Base-by-base conservation (phyloP, 1,140 invertebrate species). In the Ectropis grisescens region DNA sequence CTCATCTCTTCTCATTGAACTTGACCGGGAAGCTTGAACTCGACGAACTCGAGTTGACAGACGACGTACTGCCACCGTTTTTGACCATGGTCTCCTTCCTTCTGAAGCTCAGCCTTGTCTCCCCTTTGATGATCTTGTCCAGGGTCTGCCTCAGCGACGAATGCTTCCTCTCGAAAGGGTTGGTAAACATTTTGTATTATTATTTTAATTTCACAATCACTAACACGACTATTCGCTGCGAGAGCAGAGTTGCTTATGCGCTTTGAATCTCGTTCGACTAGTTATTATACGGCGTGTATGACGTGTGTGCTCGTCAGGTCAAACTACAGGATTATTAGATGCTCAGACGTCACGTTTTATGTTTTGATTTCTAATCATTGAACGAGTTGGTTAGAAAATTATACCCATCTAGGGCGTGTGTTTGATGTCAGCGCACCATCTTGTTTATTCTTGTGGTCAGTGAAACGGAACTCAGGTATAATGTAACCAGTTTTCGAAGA, bases 81-180 rank as follows among this genome's bases (percentile, higher is more conserved):
- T 69, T 75, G 0, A 57, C 39, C 0, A 68, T 13, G 4, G 33
- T 33, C 5, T 38, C 42, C 30, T 76, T 78, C 55, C 66, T 74
- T 26, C 52, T 66, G 40, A 81, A 76, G 34, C 64, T 76, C 0
- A 74, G 38, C 22, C 62, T 58, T 1, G 69, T 53, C 27, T 71
- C 69, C 4, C 59, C 61, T 29, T 46, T 44, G 25, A 81, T 68
- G 27, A 81, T 43, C 27, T 59, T 61, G 44, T 78, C 76, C 13
- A 81, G 50, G 29, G 65, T 56, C 34, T 81, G 72, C 45, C 69
- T 60, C 39, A 81, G 29, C n/a, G 56, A 60, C 0, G 76, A 81
- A 33, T 81, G 76, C 35, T 81, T 81, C 26, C 76, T 59, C 33
- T 81, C 75, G 30, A 81, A 81, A 8, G 75, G 75, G 44, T 81